phyloP scores from a whole-genome alignment of 2,888 invertebrate species.

The Cheilosia pagana region DNA sequence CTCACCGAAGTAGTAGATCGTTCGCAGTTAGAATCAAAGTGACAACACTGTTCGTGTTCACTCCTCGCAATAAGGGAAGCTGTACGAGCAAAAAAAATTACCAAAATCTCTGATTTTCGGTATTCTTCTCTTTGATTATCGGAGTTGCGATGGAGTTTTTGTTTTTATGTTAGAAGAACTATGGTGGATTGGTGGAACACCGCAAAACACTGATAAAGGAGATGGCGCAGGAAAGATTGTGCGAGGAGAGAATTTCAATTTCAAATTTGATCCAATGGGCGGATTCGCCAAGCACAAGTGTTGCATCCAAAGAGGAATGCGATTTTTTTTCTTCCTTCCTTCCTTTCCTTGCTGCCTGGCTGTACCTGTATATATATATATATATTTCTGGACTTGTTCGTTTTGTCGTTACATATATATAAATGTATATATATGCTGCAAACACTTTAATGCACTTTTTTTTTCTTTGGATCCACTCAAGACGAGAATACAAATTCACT shows the following conservation, averaged over 20 bases:
- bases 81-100: slow-evolving; percentile 27
- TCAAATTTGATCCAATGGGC: slow-evolving; percentile 69
- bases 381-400: slow-evolving; percentile 27
- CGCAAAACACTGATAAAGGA: slow-evolving; percentile 68
- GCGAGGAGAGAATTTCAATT: slow-evolving; percentile 70
- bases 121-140: slow-evolving; percentile 26
- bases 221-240: slow-evolving; percentile 71
- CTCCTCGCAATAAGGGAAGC: slow-evolving; percentile 49
- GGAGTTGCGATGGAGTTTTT: slow-evolving; percentile 33
- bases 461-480: slow-evolving; percentile 11
- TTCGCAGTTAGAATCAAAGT: slow-evolving; percentile 15
- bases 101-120: slow-evolving; percentile 36
- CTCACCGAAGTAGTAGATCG: slow-evolving; percentile 53
- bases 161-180: slow-evolving; percentile 18
- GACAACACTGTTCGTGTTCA: slow-evolving; percentile 59
- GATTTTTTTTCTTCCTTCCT: slow-evolving; percentile 41
- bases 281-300: slow-evolving; percentile 73
- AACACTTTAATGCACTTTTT: slow-evolving; percentile 24
- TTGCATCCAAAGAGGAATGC: slow-evolving; percentile 73
- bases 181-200: slow-evolving; percentile 50
- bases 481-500: slow-evolving; percentile 30
- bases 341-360: slow-evolving; percentile 33
- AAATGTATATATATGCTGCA: slow-evolving; percentile 15
- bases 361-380: slow-evolving; percentile 7
- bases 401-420: slow-evolving; percentile 20